phyloP scores from a whole-genome alignment of 2,888 invertebrate species.

The Venusia cambrica region DNA sequence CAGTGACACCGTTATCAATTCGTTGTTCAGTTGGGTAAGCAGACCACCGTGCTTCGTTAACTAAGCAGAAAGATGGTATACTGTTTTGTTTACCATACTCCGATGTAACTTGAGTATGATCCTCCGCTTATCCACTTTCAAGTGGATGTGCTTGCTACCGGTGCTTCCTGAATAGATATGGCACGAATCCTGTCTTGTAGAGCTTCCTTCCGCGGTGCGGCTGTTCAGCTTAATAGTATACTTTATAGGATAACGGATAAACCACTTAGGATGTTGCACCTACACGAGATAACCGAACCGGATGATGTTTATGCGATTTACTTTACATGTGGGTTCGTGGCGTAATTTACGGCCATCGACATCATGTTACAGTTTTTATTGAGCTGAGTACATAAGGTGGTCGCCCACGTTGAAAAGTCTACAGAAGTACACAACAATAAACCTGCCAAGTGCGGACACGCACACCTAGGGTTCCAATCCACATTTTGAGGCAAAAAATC shows the following conservation, averaged over 20 bases:
- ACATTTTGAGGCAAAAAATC: no score
- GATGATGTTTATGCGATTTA: constrained; percentile 28
- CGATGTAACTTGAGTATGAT: constrained; percentile 54
- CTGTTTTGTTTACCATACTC: constrained; percentile 43
- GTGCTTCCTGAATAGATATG: constrained; percentile 71
- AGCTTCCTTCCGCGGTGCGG: constrained; percentile 71
- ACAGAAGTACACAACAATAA: no score
- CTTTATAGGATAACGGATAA: constrained; percentile 57
- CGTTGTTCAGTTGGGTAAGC: constrained; percentile 23
- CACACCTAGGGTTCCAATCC: no score
- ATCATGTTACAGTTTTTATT: constrained; percentile 31
- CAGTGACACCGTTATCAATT: constrained; percentile 34
- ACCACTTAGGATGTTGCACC: constrained; percentile 61
- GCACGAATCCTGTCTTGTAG: constrained; percentile 57
- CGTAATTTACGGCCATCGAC: constrained; percentile 23
- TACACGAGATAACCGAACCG: constrained; percentile 35
- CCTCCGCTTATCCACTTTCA: constrained; percentile 58
- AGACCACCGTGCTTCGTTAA: constrained; percentile 50
- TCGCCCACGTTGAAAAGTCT: constrained; percentile 32
- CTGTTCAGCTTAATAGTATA: constrained; percentile 38
- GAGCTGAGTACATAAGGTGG: constrained; percentile 24
- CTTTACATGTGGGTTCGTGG: constrained; percentile 32
- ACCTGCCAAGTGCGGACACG: no score
- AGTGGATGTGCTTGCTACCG: constrained; percentile 51
- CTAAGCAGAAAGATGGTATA: constrained; percentile 24